Percentiles rank a stretch among this genome's conserved stretches.
phyloP scores from a whole-genome alignment of 2,113 vertebrate genomes.

The Ictidomys tridecemlineatus region DNA sequence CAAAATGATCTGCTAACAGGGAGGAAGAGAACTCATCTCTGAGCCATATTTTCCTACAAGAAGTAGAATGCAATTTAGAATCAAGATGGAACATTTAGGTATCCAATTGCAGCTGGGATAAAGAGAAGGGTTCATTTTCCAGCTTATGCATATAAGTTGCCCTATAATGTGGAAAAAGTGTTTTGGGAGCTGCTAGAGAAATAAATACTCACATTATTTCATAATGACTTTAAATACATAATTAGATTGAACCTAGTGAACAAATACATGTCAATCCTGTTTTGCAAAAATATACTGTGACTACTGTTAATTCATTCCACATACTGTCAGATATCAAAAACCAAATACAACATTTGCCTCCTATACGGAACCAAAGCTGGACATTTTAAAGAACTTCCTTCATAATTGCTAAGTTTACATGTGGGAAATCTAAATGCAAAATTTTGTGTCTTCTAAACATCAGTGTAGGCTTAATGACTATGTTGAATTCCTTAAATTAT shows the following conservation, averaged over 20 bases:
- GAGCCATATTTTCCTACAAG: neutral
- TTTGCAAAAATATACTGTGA: neutral
- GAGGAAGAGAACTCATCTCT: neutral
- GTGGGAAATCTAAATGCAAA: slow-evolving; percentile 59
- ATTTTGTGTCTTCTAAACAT: slow-evolving; percentile 43
- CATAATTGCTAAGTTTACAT: slow-evolving; percentile 61
- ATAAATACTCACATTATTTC: neutral
- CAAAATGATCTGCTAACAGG: neutral
- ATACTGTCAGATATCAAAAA: neutral
- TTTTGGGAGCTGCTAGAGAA: neutral
- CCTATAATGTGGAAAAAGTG: neutral
- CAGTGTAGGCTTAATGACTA: slow-evolving; percentile 33
- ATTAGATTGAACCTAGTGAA: neutral
- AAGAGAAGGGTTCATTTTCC: neutral
- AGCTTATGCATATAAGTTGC: neutral
- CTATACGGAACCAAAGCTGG: neutral
- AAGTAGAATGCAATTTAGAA: neutral
- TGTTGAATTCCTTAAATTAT: slow-evolving; percentile 66
- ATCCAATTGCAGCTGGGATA: neutral
- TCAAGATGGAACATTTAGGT: neutral
- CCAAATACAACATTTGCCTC: neutral
- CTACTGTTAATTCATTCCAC: neutral
- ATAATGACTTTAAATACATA: neutral
- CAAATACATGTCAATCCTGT: neutral
- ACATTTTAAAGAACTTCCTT: slow-evolving; percentile 40